Evolutionary conservation across 2,797 vertebrate genomes (phyloP).

Genomic region (Spinus olivaceus): DNA sequence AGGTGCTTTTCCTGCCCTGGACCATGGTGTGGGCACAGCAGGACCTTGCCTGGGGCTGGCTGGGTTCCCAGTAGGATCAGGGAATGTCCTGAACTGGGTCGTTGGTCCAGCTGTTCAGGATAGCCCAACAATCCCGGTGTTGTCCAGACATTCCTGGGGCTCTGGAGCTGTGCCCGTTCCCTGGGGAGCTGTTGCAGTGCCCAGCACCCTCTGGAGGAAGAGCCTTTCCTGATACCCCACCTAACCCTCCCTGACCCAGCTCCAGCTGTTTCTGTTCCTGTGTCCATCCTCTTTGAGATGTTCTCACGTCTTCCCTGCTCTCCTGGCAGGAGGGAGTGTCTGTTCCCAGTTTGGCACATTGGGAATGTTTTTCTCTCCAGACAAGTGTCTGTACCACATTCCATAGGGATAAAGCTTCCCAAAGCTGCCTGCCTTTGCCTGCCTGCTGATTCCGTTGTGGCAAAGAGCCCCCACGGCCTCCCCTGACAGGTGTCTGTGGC

Average conservation of each 20-base stretch:
- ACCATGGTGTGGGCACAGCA: background rate
- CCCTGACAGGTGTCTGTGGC: background rate
- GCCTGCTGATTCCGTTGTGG: background rate
- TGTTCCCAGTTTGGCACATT: background rate
- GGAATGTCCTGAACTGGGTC: background rate
- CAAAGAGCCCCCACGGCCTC: background rate
- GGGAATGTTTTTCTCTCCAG: background rate
- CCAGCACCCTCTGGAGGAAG: too few species aligned
- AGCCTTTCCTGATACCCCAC: background rate
- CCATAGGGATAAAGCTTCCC: background rate
- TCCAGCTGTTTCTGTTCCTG: background rate
- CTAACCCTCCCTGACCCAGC: background rate
- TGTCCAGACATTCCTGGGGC: background rate
- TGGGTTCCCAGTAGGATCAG: background rate
- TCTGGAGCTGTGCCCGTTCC: background rate
- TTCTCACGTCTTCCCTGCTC: background rate
- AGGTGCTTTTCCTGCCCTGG: background rate
- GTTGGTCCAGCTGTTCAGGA: rapidly evolving
- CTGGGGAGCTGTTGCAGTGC: background rate
- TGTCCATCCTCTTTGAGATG: background rate
- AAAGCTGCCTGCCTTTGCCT: background rate
- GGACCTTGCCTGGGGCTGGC: background rate
- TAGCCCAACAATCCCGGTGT: rapidly evolving
- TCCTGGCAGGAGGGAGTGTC: background rate
- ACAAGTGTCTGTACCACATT: background rate